Percentiles rank a stretch among this genome's conserved stretches.
These are phyloP conservation scores for Epinephelus awoara DNA, from an alignment of 2,797 vertebrate genomes.

Conservation along the genomic window DNA sequence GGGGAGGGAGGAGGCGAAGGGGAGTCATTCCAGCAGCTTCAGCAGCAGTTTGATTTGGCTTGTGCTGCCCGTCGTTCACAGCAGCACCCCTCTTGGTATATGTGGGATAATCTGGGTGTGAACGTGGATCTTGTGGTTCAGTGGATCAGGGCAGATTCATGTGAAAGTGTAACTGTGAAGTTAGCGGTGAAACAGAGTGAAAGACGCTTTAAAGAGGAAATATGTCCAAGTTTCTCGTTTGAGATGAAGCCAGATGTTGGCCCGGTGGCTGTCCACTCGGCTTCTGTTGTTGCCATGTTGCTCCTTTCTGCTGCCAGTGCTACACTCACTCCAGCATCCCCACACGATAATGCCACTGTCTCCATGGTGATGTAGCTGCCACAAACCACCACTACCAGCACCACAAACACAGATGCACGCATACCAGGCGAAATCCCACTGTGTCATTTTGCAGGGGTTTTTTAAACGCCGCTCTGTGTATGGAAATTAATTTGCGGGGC, in stretches of 20 bases:
- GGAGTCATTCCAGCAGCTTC: slow-evolving; percentile 32
- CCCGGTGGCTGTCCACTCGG: slow-evolving; percentile 12
- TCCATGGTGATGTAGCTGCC: slow-evolving; percentile 81
- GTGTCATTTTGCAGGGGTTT: slow-evolving; percentile 37
- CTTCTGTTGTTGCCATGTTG: slow-evolving; percentile 40
- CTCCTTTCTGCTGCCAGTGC: slow-evolving; percentile 44
- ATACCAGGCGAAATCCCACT: slow-evolving; percentile 50
- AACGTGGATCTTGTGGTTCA: slow-evolving; percentile 26
- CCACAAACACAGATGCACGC: slow-evolving; percentile 31
- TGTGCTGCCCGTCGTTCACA: slow-evolving; percentile 24
- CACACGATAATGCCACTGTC: slow-evolving; percentile 69
- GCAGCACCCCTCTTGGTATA: slow-evolving; percentile 20
- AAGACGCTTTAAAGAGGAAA: slow-evolving; percentile 8
- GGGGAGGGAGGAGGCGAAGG: neutral
- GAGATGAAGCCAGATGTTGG: slow-evolving; percentile 21
- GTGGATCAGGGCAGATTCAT: slow-evolving; percentile 7
- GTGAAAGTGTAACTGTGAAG: slow-evolving; percentile 11
- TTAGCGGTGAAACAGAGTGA: neutral
- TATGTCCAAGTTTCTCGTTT: neutral
- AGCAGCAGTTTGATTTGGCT: slow-evolving; percentile 48
- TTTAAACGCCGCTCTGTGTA: slow-evolving; percentile 38
- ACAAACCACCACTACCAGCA: slow-evolving; percentile 48
- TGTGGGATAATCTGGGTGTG: slow-evolving; percentile 31
- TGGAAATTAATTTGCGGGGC: slow-evolving; percentile 76
- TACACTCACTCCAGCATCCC: slow-evolving; percentile 43